Evolutionary conservation across 1,140 invertebrate species (phyloP).

Genomic region (Sarcophaga bullata): DNA sequence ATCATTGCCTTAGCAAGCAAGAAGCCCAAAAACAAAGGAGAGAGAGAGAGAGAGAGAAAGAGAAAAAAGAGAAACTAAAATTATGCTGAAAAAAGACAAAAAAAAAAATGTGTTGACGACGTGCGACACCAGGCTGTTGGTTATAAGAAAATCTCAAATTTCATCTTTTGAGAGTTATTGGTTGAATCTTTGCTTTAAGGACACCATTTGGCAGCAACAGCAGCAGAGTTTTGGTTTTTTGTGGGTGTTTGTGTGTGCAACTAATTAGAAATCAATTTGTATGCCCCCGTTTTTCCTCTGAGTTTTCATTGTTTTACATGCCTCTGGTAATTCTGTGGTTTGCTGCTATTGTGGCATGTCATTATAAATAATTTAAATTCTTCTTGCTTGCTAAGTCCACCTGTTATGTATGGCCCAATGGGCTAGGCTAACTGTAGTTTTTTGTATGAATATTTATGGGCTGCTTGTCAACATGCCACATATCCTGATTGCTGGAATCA

Average conservation of each 20-base stretch:
- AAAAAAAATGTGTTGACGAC: slow-evolving; percentile 25
- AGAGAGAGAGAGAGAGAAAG: not conserved
- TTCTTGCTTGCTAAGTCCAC: slow-evolving; percentile 3
- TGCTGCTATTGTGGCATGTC: not conserved
- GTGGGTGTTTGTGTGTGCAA: not conserved
- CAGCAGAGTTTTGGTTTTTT: not conserved
- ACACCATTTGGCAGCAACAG: not conserved
- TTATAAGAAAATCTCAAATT: slow-evolving; percentile 32
- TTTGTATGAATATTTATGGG: not conserved
- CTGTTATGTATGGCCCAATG: not conserved
- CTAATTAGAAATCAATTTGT: slow-evolving; percentile 41
- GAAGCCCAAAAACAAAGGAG: not conserved
- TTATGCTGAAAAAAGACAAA: not conserved
- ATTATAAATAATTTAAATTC: not conserved
- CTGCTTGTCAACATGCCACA: slow-evolving; percentile 6
- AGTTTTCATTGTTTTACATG: slow-evolving; percentile 17
- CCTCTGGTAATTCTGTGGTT: not conserved
- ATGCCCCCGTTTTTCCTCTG: not conserved
- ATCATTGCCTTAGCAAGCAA: not conserved
- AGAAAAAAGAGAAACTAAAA: not conserved
- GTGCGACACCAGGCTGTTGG: slow-evolving; percentile 32
- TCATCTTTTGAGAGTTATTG: slow-evolving; percentile 18
- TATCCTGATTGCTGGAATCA: slow-evolving; percentile 7
- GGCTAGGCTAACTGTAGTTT: not conserved
- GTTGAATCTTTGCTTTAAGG: not conserved